Conservation (phyloP, 2,113 vertebrate genomes). For the Ammodramus savannarum region DNA sequence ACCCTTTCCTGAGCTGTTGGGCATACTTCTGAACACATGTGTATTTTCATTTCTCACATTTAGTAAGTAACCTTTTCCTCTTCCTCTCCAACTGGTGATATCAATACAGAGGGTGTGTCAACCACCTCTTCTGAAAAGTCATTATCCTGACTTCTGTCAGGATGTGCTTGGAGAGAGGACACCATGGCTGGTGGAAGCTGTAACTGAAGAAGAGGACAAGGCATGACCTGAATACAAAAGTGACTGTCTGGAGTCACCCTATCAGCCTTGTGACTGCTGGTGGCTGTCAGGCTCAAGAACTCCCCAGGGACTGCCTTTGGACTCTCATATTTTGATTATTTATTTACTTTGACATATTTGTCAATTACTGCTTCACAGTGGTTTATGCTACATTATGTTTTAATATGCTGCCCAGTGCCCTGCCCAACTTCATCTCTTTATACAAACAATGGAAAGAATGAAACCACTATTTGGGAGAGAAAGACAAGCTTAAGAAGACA, state of each 20-base stretch:
- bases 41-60: neutral
- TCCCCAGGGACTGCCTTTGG: neutral
- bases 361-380: neutral
- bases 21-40: neutral
- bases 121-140: neutral
- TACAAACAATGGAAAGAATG: neutral
- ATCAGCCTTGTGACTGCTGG: neutral
- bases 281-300: neutral
- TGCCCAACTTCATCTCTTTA: neutral
- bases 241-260: neutral
- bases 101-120: neutral
- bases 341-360: neutral
- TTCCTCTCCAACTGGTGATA: neutral
- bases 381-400: neutral
- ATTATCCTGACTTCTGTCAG: conserved; percentile 3
- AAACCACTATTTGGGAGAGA: neutral
- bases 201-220: conserved; percentile 32
- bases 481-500: neutral
- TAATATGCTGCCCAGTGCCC: neutral
- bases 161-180: neutral
- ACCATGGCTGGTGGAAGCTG: neutral
- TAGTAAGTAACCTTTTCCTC: neutral
- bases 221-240: conserved; percentile 14
- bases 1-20: neutral
- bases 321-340: neutral